Percentiles rank a stretch among this genome's conserved stretches.
These are phyloP conservation scores for Lepidocyrtoides sp. DNA, from an alignment of 2,888 invertebrate species.

Conservation along the genomic window DNA sequence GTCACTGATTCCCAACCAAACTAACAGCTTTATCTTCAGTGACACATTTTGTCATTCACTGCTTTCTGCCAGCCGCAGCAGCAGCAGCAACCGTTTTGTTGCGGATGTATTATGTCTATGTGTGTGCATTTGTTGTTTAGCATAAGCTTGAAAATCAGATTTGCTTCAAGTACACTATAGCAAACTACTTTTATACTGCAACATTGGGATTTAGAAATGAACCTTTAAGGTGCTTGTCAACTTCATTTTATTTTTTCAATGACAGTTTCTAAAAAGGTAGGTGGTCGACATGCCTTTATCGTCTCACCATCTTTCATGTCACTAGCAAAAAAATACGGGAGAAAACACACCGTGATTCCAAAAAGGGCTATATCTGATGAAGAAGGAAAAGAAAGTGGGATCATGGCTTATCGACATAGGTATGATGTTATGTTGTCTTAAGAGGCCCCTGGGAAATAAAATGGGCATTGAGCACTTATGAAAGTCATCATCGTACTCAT, in stretches of 20 bases:
- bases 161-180: not conserved
- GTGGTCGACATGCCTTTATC: too few species aligned
- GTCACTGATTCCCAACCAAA: conserved; percentile 34
- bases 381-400: not conserved
- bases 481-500: not conserved
- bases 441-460: conserved; percentile 42
- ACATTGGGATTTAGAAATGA: not conserved
- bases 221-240: not conserved
- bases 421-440: conserved; percentile 17
- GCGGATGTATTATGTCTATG: not conserved
- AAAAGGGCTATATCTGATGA: not conserved
- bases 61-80: not conserved
- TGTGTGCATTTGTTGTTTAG: not conserved
- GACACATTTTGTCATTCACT: conserved; percentile 38
- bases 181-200: not conserved
- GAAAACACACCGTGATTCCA: too few species aligned
- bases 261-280: not conserved
- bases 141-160: not conserved
- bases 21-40: conserved; percentile 30
- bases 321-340: not conserved
- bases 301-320: not conserved
- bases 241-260: not conserved
- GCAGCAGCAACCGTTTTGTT: not conserved
- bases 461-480: not conserved
- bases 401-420: conserved; percentile 48